Evolutionary conservation across 2,888 invertebrate species (phyloP), one percentile per base, ranked within the genome.

Genomic region (Ashinkailepas kermadecensis): DNA sequence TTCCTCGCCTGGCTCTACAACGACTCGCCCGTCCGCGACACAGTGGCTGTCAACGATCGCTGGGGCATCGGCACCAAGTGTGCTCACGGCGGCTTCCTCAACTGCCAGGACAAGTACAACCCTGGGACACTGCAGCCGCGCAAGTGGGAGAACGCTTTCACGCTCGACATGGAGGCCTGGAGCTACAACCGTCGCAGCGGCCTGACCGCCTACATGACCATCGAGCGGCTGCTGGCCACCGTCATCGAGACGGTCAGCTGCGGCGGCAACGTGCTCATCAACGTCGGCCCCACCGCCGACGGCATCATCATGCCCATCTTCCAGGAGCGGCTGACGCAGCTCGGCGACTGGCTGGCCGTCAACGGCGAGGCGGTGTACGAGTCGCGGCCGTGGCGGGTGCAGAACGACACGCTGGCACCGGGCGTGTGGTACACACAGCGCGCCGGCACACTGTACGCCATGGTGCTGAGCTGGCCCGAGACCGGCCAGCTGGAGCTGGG

Each of bases 121-220:
- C 95, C 90, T 86, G 94, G 93, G 88, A 94, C 88, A 95, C 95
- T 90, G 95, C 95, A 91, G 85, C 84, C 87, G 0, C 95, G 95
- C 86, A 99, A 99, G 88, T 99, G 96, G 96, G 98, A 98, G 88
- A 97, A 97, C 87, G 94, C 94, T 54, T 93, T 97, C 90, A 96
- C 97, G 0, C 89, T 99, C 70, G 98, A 99, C 86, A 91, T 90
- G 84, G 86, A 89, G 39, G 95, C 96, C 0, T 97, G 96, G 96
- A 96, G 96, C 0, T 95, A 91, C 86, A 89, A 95, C 78, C 59
- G 11, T 59, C 12, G 12, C 59, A 59, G 59, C 59, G 15, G 59
- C 59, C 15, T 15, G 15, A 59, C 12, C 12, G 93, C 95, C 85
- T 92, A 92, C 85, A 87, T 93, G 84, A 92, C 91, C 81, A 83